phyloP scores from a whole-genome alignment of 2,113 vertebrate genomes.

The Istiophorus platypterus region DNA sequence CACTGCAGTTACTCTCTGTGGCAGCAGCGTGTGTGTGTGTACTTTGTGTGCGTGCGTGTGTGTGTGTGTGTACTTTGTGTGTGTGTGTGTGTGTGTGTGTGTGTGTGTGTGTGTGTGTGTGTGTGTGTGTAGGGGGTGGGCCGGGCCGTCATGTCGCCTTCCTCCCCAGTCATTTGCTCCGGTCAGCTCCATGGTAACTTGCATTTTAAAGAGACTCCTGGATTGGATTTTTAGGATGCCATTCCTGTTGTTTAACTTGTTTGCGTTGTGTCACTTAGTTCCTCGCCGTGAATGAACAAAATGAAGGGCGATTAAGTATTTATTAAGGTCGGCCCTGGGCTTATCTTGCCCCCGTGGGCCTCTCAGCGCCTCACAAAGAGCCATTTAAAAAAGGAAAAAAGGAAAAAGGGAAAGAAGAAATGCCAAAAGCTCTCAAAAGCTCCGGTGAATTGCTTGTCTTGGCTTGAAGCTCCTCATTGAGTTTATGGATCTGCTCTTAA shows the following conservation, averaged over 20 bases:
- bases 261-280: constrained; percentile 79
- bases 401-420: constrained; percentile 52
- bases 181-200: constrained; percentile 80
- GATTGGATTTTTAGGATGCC: constrained; percentile 82
- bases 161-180: constrained; percentile 74
- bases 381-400: constrained; percentile 59
- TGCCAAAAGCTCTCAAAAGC: constrained; percentile 37
- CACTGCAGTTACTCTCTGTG: constrained; percentile 58
- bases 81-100: constrained; percentile 44
- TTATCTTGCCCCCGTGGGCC: constrained; percentile 68
- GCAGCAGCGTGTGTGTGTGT: constrained; percentile 25
- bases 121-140: constrained; percentile 33
- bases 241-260: constrained; percentile 80
- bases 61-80: constrained; percentile 34
- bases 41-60: constrained; percentile 41
- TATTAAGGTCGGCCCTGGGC: constrained; percentile 75
- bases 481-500: constrained; percentile 18
- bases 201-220: constrained; percentile 74
- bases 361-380: constrained; percentile 66
- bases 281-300: constrained; percentile 71
- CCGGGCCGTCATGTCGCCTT: constrained; percentile 70
- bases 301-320: constrained; percentile 78
- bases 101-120: constrained; percentile 32
- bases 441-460: constrained; percentile 47
- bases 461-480: constrained; percentile 45